Conservation (phyloP, 2,113 vertebrate genomes). For the Gallinago undulata region DNA sequence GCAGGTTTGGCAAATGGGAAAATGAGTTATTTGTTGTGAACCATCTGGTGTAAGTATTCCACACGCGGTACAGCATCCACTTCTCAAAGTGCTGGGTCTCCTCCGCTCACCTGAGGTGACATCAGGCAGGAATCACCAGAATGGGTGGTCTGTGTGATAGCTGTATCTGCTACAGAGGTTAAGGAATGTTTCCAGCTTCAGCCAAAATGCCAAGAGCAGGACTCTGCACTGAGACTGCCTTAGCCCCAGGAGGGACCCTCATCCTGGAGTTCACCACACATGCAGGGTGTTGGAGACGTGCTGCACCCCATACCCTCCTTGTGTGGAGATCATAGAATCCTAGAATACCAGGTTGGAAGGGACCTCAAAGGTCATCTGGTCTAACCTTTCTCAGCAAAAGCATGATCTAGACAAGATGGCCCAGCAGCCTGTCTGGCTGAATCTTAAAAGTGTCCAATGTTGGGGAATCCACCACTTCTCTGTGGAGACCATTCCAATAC, state of each 20-base stretch:
- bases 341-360: not conserved
- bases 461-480: not conserved
- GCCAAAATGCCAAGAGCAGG: not conserved
- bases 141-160: not conserved
- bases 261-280: not conserved
- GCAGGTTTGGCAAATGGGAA: not conserved
- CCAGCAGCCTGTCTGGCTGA: not conserved
- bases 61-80: accelerated
- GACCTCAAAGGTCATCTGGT: not conserved
- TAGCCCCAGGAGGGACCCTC: not conserved
- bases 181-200: not conserved
- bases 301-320: not conserved
- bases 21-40: not conserved
- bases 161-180: not conserved
- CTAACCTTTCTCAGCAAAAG: not conserved
- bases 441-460: not conserved
- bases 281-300: accelerated
- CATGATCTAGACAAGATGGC: not conserved
- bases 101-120: not conserved
- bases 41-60: not conserved
- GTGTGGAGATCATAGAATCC: not conserved
- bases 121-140: not conserved
- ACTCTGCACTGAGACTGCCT: not conserved
- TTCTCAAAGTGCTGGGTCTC: not conserved
- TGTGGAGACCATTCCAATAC: not conserved